Evolutionary conservation across 2,888 invertebrate genomes (phyloP).

Genomic region (Bhutanitis thaidina): DNA sequence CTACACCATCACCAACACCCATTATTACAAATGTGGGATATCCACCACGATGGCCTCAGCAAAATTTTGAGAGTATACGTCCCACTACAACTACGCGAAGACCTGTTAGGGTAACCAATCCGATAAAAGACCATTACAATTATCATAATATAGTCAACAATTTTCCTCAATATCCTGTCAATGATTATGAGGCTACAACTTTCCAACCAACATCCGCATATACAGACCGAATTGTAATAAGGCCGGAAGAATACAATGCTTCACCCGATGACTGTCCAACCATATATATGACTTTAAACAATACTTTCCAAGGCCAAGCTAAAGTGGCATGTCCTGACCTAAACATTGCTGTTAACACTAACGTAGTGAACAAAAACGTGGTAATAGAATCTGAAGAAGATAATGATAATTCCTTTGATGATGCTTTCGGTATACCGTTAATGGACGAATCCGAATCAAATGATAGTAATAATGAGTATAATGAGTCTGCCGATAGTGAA

Average conservation of each 20-base stretch:
- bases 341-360: conserved; percentile 85
- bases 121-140: conserved; percentile 45
- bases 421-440: conserved; percentile 52
- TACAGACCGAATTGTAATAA: conserved; percentile 68
- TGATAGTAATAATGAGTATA: conserved; percentile 50
- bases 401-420: conserved; percentile 50
- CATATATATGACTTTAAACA: conserved; percentile 77
- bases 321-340: conserved; percentile 85
- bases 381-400: conserved; percentile 69
- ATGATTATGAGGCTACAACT: conserved; percentile 62
- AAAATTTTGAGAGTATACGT: conserved; percentile 25
- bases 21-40: conserved; percentile 69
- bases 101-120: conserved; percentile 49
- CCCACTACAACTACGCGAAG: conserved; percentile 49
- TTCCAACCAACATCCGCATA: conserved; percentile 59
- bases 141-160: conserved; percentile 52
- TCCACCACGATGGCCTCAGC: conserved; percentile 39
- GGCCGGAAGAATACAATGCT: conserved; percentile 69
- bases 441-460: conserved; percentile 55
- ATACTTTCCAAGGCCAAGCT: conserved; percentile 74
- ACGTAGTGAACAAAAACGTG: conserved; percentile 81
- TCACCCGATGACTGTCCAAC: conserved; percentile 75
- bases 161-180: conserved; percentile 41
- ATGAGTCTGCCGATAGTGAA: conserved; percentile 49
- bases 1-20: conserved; percentile 56